Base-by-base conservation (phyloP, 2,113 vertebrate genomes). In the Miniopterus natalensis region DNA sequence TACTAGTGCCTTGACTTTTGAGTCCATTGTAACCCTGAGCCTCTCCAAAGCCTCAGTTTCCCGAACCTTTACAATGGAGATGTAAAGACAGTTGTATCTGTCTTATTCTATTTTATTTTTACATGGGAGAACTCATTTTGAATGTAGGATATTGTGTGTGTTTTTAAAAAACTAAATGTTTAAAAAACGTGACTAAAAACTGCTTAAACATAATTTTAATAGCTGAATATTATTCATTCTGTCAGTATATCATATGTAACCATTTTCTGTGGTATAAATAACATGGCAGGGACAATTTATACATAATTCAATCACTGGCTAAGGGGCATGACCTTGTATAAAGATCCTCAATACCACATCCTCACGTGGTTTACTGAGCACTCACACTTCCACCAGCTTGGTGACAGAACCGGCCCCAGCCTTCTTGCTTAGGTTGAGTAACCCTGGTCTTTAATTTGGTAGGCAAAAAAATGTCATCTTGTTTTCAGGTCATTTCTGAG, bases 401-500 rank as follows among this genome's bases (percentile, higher is more conserved):
- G 23, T 61, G 53, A 51, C n/a, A 13, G 29, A 74, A 27, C 10
- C 59, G 6, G n/a, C n/a, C 75, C 13, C 51, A 18, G 20, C 55
- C 29, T 70, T 36, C 84, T 59, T 51, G 70, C 55, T 90, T 18
- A 70, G 84, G 71, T 78, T 96, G 81, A 95, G 78, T 94, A 47
- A 95, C 90, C 73, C 79, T 21, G 17, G 77, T 51, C 92, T 90
- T 53, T 81, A 84, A 96, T 96, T 96, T 95, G 93, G 14, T 95
- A 95, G 63, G 85, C 91, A 97, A 86, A 97, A 36, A 95, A 57
- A 25, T 31, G 61, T 53, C 84, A 88, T 92, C 77, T 66, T 45
- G 55, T 96, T 90, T 86, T 77, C 61, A 71, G 85, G 55, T 73
- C 73, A 74, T 73, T 96, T 97, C 91, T 96, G 95, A 97, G 93